A percentile compares a stretch with the other conserved stretches of the same genome.
phyloP scores from a whole-genome alignment of 1,140 invertebrate genomes.

The Belonocnema kinseyi region DNA sequence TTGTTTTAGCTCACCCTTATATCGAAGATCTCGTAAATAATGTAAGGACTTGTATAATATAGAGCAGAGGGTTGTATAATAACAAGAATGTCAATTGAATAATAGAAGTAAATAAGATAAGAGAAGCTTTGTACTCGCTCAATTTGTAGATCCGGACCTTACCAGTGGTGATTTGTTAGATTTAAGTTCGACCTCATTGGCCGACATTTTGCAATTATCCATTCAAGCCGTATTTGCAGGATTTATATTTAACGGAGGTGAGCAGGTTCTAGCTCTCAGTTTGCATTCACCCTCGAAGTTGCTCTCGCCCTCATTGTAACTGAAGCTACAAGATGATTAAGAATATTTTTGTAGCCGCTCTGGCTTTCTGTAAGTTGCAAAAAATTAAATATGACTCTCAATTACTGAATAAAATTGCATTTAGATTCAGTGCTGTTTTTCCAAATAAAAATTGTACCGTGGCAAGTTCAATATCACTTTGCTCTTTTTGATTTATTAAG shows the following conservation, averaged over 20 bases:
- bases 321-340: background rate
- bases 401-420: no score
- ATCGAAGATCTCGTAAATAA: no score
- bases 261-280: background rate
- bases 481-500: no score
- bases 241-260: slow-evolving; percentile 7
- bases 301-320: background rate
- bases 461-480: no score
- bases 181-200: background rate
- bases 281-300: slow-evolving; percentile 5
- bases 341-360: background rate
- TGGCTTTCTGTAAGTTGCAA: background rate
- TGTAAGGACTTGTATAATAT: no score
- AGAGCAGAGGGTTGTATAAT: no score
- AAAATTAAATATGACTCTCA: background rate
- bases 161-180: background rate
- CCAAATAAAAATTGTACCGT: no score
- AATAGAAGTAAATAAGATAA: slow-evolving; percentile 22
- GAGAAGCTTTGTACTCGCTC: background rate
- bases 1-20: no score
- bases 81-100: slow-evolving; percentile 12
- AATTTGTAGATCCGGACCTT: slow-evolving; percentile 17
- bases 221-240: slow-evolving; percentile 18
- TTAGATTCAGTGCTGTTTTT: no score
- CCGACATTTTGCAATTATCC: slow-evolving; percentile 16